Base-by-base conservation (phyloP, 2,113 vertebrate species). In the Rhagologus leucostigma region DNA sequence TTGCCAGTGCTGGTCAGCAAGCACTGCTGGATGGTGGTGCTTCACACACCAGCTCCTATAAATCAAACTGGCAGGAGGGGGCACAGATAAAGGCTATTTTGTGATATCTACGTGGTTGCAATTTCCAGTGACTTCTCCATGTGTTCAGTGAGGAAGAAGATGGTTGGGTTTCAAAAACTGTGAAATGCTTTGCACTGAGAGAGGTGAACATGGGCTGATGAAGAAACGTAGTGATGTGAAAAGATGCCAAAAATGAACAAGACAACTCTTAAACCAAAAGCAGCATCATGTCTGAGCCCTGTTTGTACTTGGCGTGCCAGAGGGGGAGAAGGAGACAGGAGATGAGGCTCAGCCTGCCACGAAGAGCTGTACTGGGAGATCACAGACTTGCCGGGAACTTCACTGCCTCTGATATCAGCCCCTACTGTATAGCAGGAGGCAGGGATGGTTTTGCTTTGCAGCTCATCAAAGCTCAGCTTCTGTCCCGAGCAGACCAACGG, bases 71-170 rank as follows among this genome's bases (percentile, higher is more conserved):
- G 18, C 41, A n/a, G 32, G 47, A 74, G 16, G 15, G 29, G 22
- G 11, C 39, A 55, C 10, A 8, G 39, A 16, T 27, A 30, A 50
- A 44, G 24, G 30, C 53, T 67, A 2, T 39, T 41, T 56, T 63
- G 56, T 14, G 15, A 10, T 33, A 37, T 32, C 32, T 20, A 2
- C 0, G 0, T 62, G 33, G 9, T 10, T 91, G 63, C 0, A 4
- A 10, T 86, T 81, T 89, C 73, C 60, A 22, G 21, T 65, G 62
- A 37, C 17, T 11, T 60, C 47, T 60, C 2, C 0, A 1, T 4
- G 3, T 26, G 53, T 60, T 33, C 65, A 62, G 55, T 16, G 42
- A 89, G 30, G 26, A 20, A 23, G 29, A 65, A 44, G 75, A 49
- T 11, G 73, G 14, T 8, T 74, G 19, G 26, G 8, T 78, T 78